phyloP scores from a whole-genome alignment of 2,888 invertebrate species.

The Cataglyphis livida region DNA sequence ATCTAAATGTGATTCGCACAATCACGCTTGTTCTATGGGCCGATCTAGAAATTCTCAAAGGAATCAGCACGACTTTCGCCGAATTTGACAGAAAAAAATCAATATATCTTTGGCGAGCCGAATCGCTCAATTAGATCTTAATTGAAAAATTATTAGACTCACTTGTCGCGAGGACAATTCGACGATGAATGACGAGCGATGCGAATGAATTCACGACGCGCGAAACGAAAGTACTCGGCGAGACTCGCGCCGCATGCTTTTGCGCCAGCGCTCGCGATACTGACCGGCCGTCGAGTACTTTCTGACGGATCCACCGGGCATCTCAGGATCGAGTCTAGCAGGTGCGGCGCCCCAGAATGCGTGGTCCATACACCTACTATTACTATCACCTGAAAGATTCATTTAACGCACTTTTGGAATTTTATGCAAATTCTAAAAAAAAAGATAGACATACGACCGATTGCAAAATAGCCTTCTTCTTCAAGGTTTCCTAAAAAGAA shows the following conservation, averaged over 20 bases:
- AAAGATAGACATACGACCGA: not conserved
- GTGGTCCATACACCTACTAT: not conserved
- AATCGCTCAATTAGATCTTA: not conserved
- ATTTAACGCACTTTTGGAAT: not conserved
- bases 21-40: not conserved
- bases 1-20: not conserved
- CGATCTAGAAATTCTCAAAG: not conserved
- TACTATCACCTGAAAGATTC: not conserved
- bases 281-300: conserved; percentile 66
- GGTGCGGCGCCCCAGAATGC: conserved; percentile 23
- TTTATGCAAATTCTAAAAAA: not conserved
- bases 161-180: not conserved
- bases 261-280: conserved; percentile 73
- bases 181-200: not conserved
- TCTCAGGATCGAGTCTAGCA: conserved; percentile 49
- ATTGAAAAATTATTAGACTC: not conserved
- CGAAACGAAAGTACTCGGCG: conserved; percentile 49
- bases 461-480: not conserved
- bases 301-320: conserved; percentile 71
- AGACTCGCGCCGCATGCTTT: conserved; percentile 67
- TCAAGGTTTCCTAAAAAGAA: not conserved
- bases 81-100: not conserved
- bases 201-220: conserved; percentile 14
- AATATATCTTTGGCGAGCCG: not conserved
- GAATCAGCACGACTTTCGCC: not conserved